These are phyloP conservation scores for Apotomis betuletana DNA, from an alignment of 2,888 invertebrate genomes.

Conservation along the genomic window DNA sequence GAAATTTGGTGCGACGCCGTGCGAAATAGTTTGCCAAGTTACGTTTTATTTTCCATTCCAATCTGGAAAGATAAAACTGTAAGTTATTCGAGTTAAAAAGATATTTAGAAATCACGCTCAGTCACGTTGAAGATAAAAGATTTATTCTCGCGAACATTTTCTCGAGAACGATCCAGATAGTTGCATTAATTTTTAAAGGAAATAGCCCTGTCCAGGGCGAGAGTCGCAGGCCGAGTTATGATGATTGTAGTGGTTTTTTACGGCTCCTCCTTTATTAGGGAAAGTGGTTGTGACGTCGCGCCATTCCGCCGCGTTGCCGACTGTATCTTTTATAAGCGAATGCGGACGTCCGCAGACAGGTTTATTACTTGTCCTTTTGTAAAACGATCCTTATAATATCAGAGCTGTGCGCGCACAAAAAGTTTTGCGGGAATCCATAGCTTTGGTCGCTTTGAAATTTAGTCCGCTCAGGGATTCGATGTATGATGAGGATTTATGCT, in stretches of 20 bases:
- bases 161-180: conserved; percentile 31
- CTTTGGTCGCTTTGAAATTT: conserved; percentile 38
- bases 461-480: conserved; percentile 39
- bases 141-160: conserved; percentile 28
- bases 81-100: conserved; percentile 9
- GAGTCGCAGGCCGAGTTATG: conserved; percentile 62
- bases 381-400: conserved; percentile 56
- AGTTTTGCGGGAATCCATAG: conserved; percentile 48
- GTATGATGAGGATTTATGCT: conserved; percentile 42
- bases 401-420: conserved; percentile 52
- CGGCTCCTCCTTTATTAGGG: conserved; percentile 73
- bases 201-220: conserved; percentile 56
- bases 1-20: conserved; percentile 16
- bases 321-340: conserved; percentile 71
- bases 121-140: conserved; percentile 21
- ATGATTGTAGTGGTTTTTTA: conserved; percentile 82
- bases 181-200: conserved; percentile 72
- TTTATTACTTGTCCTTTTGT: conserved; percentile 68
- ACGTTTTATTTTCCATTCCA: conserved; percentile 6
- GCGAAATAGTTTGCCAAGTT: conserved; percentile 16
- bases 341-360: conserved; percentile 63
- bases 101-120: conserved; percentile 8
- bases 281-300: conserved; percentile 68
- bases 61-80: conserved; percentile 13
- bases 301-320: conserved; percentile 63